phyloP scores from a whole-genome alignment of 2,797 vertebrate genomes.

The Sparidentex hasta region DNA sequence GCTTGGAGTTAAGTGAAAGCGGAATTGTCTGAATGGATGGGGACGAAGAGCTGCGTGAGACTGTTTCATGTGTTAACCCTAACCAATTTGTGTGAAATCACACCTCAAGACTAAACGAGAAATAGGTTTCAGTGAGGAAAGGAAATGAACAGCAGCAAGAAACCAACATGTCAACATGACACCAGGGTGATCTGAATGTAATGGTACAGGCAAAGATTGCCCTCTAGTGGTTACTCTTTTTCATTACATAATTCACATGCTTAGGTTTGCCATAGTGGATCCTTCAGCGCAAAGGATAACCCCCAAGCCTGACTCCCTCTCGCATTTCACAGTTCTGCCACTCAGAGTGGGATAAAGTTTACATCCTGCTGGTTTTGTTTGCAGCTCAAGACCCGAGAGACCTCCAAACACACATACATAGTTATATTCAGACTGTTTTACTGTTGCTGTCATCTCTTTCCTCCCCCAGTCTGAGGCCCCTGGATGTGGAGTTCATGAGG shows the following conservation, averaged over 20 bases:
- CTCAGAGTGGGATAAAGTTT: not conserved
- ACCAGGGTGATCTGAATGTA: not conserved
- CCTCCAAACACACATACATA: not conserved
- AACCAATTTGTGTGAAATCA: not conserved
- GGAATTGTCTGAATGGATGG: not conserved
- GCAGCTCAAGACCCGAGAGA: not conserved
- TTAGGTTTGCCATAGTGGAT: not conserved
- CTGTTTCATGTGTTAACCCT: not conserved
- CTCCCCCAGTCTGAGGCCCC: conserved; percentile 89
- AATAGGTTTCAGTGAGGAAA: not conserved
- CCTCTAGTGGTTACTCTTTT: conserved; percentile 59
- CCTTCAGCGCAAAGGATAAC: not conserved
- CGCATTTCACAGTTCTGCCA: not conserved
- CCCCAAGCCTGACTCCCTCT: not conserved
- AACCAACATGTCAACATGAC: not conserved
- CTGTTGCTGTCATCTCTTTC: conserved; percentile 13
- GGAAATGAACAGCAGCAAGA: not conserved
- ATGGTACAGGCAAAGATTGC: conserved; percentile 39
- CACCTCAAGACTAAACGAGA: not conserved
- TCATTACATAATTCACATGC: conserved; percentile 26
- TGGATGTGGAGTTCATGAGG: conserved; percentile 98
- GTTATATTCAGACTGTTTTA: not conserved
- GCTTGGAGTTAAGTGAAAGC: not conserved
- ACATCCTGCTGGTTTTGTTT: not conserved
- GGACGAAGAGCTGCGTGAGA: not conserved